Base-by-base conservation (phyloP, 2,797 vertebrate species). In the Dicrostonyx torquatus region DNA sequence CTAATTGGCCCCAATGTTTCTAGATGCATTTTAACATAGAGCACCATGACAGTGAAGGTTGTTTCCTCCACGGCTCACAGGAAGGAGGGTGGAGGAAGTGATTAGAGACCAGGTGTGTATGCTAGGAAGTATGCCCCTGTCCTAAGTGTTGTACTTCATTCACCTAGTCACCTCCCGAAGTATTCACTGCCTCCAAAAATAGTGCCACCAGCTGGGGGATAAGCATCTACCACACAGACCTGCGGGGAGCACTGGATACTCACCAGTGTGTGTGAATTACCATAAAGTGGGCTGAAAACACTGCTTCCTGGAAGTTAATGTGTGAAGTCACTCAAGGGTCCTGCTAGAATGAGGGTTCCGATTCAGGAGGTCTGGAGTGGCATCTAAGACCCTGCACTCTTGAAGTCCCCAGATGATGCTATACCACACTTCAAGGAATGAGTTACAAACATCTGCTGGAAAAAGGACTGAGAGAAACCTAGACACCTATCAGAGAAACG, bases 381-480 rank as follows among this genome's bases (percentile, higher is more conserved):
- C 22, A 37, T 45, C 84, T 12, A 14, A 78, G 34, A 85, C 26
- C 50, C 31, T 60, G 55, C 6, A 31, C 80, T 93, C 89, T 88
- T 85, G n/a, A 93, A 86, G 78, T 64, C 86, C n/a, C 70, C 45
- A 5, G 58, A 43, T 34, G 40, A 24, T 73, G 29, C 9, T 40
- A 60, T 66, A 37, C 8, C 62, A 12, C 40, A 60, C 31, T 75
- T 78, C 58, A 15, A 88, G 40, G 50, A 86, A 45, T 50, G 55
- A 84, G 43, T 66, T 87, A 75, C 13, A 91, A 76, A 82, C 31
- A 89, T 73, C 29, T n/a, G 73, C 53, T 58, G 72, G 93, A 92
- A 82, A 68, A 68, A 80, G 26, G 12, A 79, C 88, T 55, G 79
- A 84, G 22, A 87, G 34, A 58, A 5, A 14, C 17, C 90, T 82